A percentile compares a stretch with the other conserved stretches of the same genome.
Evolutionary conservation across 2,888 invertebrate genomes (phyloP).

Genomic region (Branchipolynoe longqiensis): DNA sequence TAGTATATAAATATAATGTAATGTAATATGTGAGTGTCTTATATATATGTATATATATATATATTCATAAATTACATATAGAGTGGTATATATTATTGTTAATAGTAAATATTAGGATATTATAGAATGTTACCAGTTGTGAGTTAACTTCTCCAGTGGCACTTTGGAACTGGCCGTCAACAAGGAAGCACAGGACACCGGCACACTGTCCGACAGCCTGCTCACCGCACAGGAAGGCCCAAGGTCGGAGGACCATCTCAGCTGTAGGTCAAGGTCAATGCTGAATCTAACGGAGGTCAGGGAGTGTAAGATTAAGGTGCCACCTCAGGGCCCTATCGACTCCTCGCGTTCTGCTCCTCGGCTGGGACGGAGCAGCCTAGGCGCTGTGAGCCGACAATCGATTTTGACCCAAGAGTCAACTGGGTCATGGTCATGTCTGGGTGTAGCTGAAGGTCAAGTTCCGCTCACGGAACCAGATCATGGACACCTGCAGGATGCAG

Average conservation of each 20-base stretch:
- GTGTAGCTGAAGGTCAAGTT: background rate
- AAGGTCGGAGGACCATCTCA: background rate
- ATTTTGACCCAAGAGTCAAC: too few relatives aligned
- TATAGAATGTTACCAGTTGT: too few relatives aligned
- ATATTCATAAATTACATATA: too few relatives aligned
- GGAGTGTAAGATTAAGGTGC: background rate
- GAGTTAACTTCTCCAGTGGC: too few relatives aligned
- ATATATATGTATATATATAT: too few relatives aligned
- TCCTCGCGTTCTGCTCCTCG: background rate
- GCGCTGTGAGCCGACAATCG: background rate
- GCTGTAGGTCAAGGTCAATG: conserved; percentile 34
- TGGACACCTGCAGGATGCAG: background rate
- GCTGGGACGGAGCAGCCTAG: conserved; percentile 4
- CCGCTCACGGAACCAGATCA: background rate
- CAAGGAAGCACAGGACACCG: background rate
- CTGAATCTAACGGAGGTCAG: conserved; percentile 6
- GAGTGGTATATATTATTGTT: too few relatives aligned
- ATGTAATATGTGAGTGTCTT: too few relatives aligned
- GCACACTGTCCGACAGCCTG: background rate
- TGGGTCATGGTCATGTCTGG: too few relatives aligned
- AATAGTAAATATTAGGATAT: too few relatives aligned
- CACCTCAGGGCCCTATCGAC: background rate
- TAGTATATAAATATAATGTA: too few relatives aligned
- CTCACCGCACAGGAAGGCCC: background rate
- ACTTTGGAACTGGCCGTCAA: background rate